Percentiles rank a stretch among this genome's conserved stretches.
Conservation (phyloP, 2,113 vertebrate genomes). For the Barnardius zonarius region DNA sequence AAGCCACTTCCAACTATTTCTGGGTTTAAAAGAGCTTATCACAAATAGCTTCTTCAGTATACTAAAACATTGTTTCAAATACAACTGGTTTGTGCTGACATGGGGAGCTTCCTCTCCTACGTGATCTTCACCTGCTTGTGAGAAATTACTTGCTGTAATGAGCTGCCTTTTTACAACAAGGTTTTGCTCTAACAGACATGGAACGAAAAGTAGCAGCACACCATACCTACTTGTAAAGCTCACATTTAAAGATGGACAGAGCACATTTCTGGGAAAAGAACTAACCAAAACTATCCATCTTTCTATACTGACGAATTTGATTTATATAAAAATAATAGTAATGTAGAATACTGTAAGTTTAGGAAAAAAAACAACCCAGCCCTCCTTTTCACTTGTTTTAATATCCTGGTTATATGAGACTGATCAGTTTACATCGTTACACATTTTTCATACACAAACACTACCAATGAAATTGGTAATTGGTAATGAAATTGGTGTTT, state of each 20-base stretch:
- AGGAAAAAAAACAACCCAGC: neutral
- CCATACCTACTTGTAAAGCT: neutral
- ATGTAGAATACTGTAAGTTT: neutral
- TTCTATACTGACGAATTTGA: neutral
- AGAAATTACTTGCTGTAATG: neutral
- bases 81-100: neutral
- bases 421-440: neutral
- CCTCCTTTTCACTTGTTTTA: neutral
- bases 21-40: neutral
- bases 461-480: neutral
- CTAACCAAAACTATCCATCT: neutral
- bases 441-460: neutral
- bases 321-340: neutral
- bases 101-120: neutral
- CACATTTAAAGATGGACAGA: neutral
- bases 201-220: neutral
- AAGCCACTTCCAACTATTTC: neutral
- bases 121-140: neutral
- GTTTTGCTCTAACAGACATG: neutral
- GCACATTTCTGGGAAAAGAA: neutral
- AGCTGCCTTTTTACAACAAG: neutral
- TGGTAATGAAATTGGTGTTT: neutral
- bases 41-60: neutral
- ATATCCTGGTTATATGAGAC: neutral
- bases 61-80: neutral